Base-by-base conservation (phyloP, 2,888 invertebrate genomes). In the Eristalinus sepulchralis region DNA sequence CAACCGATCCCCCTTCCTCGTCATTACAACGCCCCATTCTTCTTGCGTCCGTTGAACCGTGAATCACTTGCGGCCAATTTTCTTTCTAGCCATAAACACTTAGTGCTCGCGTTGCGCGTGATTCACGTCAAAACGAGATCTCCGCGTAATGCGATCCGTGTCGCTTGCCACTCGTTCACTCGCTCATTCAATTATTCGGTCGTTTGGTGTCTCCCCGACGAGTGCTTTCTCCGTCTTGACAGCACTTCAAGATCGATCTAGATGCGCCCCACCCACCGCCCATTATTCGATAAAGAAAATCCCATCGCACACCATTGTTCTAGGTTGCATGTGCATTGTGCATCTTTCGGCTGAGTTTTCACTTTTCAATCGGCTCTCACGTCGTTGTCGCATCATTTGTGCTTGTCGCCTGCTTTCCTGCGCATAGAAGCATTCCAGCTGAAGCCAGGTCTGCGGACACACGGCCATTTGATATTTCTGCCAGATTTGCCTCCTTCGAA, bases 401-500 rank as follows among this genome's bases (percentile, higher is more conserved):
- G 47, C 17, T 17, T 39, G 13, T n/a, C 39, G n/a, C n/a, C 39
- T 47, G 47, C 47, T 47, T 47, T 47, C 39, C 47, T 47, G 47
- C 47, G 17, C 5, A 47, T 47, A 47, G 47, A 47, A 17, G 17
- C 57, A 22, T 24, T 57, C 24, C 24, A 57, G 6, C 4, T 20
- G 11, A 55, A 34, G 8, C 13, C 39, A 31, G 60, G 33, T 53
- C 55, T 24, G 66, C 31, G 63, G 73, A 17, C 62, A 62, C 71
- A 77, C 67, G 82, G 82, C 77, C 72, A 77, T 80, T 76, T 27
- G 27, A 27, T 27, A 27, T 27, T 27, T 27, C 5, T 27, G 27
- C 27, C 27, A 76, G 33, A 72, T 77, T 72, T 76, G 68, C 68
- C 85, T 86, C 78, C 83, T 78, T 75, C 78, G 67, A 78, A 70